phyloP scores from a whole-genome alignment of 1,140 invertebrate species.

The Brachionus sp. region DNA sequence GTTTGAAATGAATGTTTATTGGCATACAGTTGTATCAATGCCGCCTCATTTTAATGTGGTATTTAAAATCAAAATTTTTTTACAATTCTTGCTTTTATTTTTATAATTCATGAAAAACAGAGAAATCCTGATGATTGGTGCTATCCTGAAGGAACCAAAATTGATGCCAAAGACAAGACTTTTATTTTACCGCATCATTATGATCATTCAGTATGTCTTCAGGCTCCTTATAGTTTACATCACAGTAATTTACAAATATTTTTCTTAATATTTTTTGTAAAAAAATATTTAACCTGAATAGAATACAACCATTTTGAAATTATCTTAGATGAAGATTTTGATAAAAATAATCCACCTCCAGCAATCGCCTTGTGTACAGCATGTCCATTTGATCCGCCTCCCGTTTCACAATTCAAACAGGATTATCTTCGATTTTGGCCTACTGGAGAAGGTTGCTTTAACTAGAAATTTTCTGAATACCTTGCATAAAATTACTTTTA shows the following conservation, averaged over 20 bases:
- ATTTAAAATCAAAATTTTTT: neutral
- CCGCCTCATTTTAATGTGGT: slow-evolving; percentile 50
- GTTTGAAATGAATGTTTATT: slow-evolving; percentile 52
- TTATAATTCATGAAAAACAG: no score
- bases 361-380: slow-evolving; percentile 54
- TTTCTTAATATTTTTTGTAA: neutral
- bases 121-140: slow-evolving; percentile 53
- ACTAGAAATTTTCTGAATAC: slow-evolving; percentile 46
- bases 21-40: slow-evolving; percentile 52
- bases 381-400: slow-evolving; percentile 52
- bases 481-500: neutral
- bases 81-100: neutral
- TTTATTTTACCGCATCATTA: slow-evolving; percentile 49
- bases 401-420: slow-evolving; percentile 52
- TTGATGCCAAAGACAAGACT: slow-evolving; percentile 49
- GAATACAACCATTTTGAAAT: slow-evolving; percentile 54
- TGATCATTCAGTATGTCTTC: slow-evolving; percentile 49
- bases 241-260: slow-evolving; percentile 49
- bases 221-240: slow-evolving; percentile 52
- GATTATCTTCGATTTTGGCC: slow-evolving; percentile 55
- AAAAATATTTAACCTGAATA: neutral
- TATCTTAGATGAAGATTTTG: slow-evolving; percentile 51
- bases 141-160: slow-evolving; percentile 50
- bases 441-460: slow-evolving; percentile 48
- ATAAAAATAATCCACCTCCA: slow-evolving; percentile 48